phyloP scores from a whole-genome alignment of 2,888 invertebrate species.

The Conchocele bisecta region DNA sequence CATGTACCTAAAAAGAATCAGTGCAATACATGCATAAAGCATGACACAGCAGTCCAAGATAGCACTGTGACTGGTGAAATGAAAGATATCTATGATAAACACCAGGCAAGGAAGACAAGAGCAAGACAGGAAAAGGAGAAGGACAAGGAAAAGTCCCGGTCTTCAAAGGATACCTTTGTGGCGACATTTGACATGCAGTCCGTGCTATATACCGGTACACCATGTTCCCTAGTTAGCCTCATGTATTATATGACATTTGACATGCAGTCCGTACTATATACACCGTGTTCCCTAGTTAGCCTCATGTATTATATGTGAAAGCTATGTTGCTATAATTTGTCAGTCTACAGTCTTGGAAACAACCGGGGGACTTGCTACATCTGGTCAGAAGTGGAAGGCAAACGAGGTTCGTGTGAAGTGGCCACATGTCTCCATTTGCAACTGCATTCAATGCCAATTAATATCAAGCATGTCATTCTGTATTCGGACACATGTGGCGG shows the following conservation, averaged over 20 bases:
- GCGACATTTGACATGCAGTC: conserved; percentile 7
- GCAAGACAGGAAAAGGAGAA: conserved; percentile 35
- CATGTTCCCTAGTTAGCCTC: neutral
- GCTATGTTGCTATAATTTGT: conserved; percentile 40
- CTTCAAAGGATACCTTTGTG: neutral
- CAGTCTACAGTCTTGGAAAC: conserved; percentile 22
- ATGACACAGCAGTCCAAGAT: conserved; percentile 7
- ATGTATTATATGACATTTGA: conserved; percentile 31
- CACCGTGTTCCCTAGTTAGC: neutral
- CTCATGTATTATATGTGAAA: conserved; percentile 35
- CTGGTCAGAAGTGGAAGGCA: conserved; percentile 31
- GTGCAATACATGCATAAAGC: conserved; percentile 33
- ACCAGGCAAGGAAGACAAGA: conserved; percentile 16
- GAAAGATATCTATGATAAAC: conserved; percentile 10
- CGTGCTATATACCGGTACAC: conserved; percentile 9
- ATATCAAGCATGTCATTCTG: conserved; percentile 30
- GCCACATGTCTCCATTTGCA: conserved; percentile 34
- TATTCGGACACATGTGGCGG: conserved; percentile 42
- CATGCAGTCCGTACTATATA: conserved; percentile 2
- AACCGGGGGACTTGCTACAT: conserved; percentile 19
- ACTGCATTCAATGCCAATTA: conserved; percentile 1
- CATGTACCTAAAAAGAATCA: conserved; percentile 52
- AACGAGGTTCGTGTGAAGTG: conserved; percentile 29
- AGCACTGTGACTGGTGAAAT: conserved; percentile 4
- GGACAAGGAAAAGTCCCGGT: neutral